Percentiles rank a stretch among this genome's conserved stretches.
These are phyloP conservation scores for Mastigias papua DNA, from an alignment of 30 jellyfish, hydroid and myxozoan genomes.

Conservation along the genomic window DNA sequence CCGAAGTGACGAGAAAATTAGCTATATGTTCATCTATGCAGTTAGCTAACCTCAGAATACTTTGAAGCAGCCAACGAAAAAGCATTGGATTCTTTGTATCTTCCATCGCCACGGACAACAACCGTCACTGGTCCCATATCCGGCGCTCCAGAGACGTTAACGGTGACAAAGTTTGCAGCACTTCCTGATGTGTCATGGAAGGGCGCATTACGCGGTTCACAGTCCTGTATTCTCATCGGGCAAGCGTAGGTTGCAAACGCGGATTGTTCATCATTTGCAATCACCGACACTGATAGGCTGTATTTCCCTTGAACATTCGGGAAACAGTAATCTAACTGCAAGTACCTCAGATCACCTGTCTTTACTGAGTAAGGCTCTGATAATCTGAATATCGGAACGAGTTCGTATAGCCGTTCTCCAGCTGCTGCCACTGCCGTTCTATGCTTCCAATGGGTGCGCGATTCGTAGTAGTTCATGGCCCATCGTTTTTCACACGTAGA, in stretches of 20 bases:
- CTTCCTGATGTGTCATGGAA: slow-evolving; percentile 73
- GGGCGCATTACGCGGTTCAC: slow-evolving; percentile 53
- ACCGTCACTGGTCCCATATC: slow-evolving; percentile 71
- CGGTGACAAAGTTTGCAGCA: slow-evolving; percentile 56
- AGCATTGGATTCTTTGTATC: slow-evolving; percentile 27
- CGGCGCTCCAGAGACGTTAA: slow-evolving; percentile 30
- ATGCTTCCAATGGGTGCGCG: slow-evolving; percentile 55
- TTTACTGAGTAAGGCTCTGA: slow-evolving; percentile 40
- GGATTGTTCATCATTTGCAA: slow-evolving; percentile 61
- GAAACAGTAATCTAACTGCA: slow-evolving; percentile 62
- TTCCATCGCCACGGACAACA: slow-evolving; percentile 73
- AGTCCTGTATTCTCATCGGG: slow-evolving; percentile 27
- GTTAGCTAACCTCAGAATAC: slow-evolving; percentile 15
- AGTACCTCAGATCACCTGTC: slow-evolving; percentile 24
- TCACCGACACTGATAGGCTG: slow-evolving; percentile 40
- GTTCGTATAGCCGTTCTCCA: slow-evolving; percentile 71
- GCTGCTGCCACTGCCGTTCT: not conserved
- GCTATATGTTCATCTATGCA: too few relatives aligned
- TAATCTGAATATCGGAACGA: slow-evolving; percentile 55
- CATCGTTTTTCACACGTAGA: slow-evolving; percentile 55
- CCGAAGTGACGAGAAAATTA: too few relatives aligned
- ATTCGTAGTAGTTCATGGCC: slow-evolving; percentile 32
- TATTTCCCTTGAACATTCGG: slow-evolving; percentile 20
- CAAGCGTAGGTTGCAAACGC: slow-evolving; percentile 82
- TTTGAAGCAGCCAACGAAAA: slow-evolving; percentile 68